Evolutionary conservation across 2,888 invertebrate genomes (phyloP).

Genomic region (Scaptomyza polygonia): DNA sequence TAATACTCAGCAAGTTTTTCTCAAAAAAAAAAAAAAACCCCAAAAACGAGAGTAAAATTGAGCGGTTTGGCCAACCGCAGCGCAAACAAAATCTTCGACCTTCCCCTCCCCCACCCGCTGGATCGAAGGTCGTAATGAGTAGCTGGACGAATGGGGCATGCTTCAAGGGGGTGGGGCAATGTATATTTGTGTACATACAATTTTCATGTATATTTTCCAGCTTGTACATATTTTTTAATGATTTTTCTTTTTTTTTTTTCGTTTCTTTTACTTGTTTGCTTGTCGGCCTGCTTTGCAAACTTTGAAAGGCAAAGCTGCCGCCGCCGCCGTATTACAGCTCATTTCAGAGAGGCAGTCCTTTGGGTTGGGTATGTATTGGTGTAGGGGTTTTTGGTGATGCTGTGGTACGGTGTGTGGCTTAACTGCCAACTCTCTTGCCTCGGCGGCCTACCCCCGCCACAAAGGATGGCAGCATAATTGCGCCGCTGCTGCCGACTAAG

Average conservation of each 20-base stretch:
- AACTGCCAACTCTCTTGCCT: conserved; percentile 13
- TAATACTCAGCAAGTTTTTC: conserved; percentile 66
- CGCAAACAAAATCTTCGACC: conserved; percentile 48
- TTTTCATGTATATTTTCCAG: conserved; percentile 68
- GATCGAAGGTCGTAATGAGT: conserved; percentile 66
- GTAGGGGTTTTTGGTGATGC: conserved; percentile 11
- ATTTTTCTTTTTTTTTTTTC: conserved; percentile 33
- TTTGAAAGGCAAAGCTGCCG: conserved; percentile 59
- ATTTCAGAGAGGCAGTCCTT: conserved; percentile 29
- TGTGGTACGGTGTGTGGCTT: conserved; percentile 11
- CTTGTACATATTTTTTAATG: conserved; percentile 70
- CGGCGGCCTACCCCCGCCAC: conserved; percentile 8
- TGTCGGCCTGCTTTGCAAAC: conserved; percentile 34
- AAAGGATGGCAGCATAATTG: conserved; percentile 60
- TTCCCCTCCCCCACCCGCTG: conserved; percentile 16
- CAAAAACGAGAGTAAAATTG: conserved; percentile 6
- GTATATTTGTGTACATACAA: conserved; percentile 66
- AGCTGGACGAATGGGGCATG: too few species aligned
- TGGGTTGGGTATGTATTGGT: too few species aligned
- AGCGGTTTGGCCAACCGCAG: conserved; percentile 56
- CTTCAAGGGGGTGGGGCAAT: not conserved
- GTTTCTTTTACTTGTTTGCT: not conserved
- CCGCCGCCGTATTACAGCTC: conserved; percentile 67
- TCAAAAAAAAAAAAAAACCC: conserved; percentile 2
- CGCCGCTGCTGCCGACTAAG: conserved; percentile 28